Evolutionary conservation across 2,888 invertebrate genomes (phyloP).

Genomic region (Polia nebulosa): DNA sequence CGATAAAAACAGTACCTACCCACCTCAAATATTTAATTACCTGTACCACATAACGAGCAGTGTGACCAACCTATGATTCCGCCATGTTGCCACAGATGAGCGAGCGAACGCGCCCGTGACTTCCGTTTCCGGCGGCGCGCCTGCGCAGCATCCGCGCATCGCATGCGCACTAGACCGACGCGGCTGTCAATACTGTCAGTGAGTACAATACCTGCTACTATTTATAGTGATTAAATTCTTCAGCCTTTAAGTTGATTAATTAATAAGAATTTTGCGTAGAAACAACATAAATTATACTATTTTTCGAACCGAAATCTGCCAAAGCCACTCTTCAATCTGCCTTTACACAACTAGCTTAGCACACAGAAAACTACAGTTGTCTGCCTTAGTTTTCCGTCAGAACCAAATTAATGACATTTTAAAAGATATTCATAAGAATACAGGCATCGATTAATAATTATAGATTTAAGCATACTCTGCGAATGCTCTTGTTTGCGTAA

Average conservation of each 20-base stretch:
- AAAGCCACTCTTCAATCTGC: too few species aligned
- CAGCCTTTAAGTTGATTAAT: slow-evolving; percentile 35
- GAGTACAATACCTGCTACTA: slow-evolving; percentile 67
- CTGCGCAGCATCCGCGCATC: slow-evolving; percentile 88
- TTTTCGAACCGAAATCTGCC: not conserved
- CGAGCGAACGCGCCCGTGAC: slow-evolving; percentile 88
- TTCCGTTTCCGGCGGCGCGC: slow-evolving; percentile 90
- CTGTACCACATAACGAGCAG: slow-evolving; percentile 62
- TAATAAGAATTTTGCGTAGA: slow-evolving; percentile 16
- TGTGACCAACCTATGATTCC: slow-evolving; percentile 85
- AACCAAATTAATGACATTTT: not conserved
- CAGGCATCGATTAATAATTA: not conserved
- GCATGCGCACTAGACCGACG: slow-evolving; percentile 81
- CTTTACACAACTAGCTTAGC: too few species aligned
- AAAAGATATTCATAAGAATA: not conserved
- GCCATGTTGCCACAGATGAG: slow-evolving; percentile 88
- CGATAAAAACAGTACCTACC: slow-evolving; percentile 11
- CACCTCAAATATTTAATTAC: slow-evolving; percentile 54
- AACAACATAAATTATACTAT: not conserved
- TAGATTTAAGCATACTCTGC: not conserved
- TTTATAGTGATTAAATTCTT: slow-evolving; percentile 64
- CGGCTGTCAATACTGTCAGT: slow-evolving; percentile 71
- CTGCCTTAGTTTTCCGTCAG: too few species aligned
- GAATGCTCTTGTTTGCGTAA: not conserved
- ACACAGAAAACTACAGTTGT: too few species aligned